These are phyloP conservation scores for Botia kubotai DNA, from an alignment of 2,797 vertebrate genomes.

Conservation along the genomic window DNA sequence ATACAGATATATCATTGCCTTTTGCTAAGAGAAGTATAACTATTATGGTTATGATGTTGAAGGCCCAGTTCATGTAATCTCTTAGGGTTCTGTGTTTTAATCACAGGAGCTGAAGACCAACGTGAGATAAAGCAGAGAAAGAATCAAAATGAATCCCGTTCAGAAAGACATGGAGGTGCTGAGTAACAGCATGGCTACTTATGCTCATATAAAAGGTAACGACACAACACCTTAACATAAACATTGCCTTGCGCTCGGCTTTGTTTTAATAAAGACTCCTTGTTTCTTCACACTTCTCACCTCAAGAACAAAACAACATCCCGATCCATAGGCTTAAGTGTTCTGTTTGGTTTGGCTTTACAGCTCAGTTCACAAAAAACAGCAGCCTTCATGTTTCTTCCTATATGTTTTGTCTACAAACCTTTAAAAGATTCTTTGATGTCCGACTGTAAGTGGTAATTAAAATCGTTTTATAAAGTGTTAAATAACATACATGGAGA, in stretches of 20 bases:
- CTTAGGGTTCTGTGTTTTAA: background rate
- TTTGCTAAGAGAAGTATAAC: background rate
- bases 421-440: no score
- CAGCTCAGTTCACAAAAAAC: background rate
- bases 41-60: background rate
- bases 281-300: background rate
- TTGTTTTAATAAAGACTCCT: background rate
- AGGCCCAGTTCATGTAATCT: background rate
- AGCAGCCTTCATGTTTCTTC: background rate
- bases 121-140: background rate
- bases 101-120: constrained; percentile 4
- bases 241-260: background rate
- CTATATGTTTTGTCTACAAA: no score
- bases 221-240: background rate
- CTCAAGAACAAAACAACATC: constrained; percentile 14
- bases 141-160: constrained; percentile 73
- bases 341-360: constrained; percentile 61
- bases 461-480: no score
- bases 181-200: constrained; percentile 82
- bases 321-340: constrained; percentile 48
- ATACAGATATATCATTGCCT: background rate
- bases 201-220: constrained; percentile 77
- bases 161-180: constrained; percentile 80
- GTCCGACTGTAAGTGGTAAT: no score
- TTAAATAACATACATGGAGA: no score